phyloP scores from a whole-genome alignment of 1,140 invertebrate species.

The Euura lappo region DNA sequence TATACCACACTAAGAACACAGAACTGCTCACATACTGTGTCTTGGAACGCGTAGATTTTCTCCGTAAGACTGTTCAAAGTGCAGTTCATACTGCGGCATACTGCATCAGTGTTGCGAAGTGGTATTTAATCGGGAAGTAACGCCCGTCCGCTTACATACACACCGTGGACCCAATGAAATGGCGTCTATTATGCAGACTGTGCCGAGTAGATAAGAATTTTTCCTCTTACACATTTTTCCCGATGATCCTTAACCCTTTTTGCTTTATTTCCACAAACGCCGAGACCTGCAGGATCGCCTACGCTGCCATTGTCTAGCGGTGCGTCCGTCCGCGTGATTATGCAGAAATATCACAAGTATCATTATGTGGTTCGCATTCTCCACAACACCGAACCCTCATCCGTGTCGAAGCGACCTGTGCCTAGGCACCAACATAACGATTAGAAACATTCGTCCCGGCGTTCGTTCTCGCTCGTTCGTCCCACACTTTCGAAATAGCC shows the following conservation, averaged over 20 bases:
- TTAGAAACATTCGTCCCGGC: background rate
- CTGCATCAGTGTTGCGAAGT: conserved; percentile 54
- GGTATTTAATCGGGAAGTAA: conserved; percentile 24
- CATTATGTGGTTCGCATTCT: background rate
- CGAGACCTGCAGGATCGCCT: background rate
- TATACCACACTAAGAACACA: too few relatives aligned
- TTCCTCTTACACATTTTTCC: too few relatives aligned
- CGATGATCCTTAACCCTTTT: too few relatives aligned
- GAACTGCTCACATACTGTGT: too few relatives aligned
- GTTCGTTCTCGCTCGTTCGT: background rate
- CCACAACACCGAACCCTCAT: too few relatives aligned
- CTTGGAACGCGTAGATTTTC: background rate
- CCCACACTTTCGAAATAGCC: conserved; percentile 2
- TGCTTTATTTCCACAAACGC: too few relatives aligned
- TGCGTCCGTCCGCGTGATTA: background rate
- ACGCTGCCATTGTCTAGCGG: background rate
- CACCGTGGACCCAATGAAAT: too few relatives aligned
- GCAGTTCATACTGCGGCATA: conserved; percentile 34
- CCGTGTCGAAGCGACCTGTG: too few relatives aligned
- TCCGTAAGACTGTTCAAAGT: background rate
- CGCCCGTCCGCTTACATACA: background rate
- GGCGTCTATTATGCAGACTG: too few relatives aligned
- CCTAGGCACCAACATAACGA: background rate
- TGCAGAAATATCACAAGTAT: background rate
- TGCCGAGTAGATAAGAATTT: too few relatives aligned